These are phyloP conservation scores for Poecilobothrus nobilitatus DNA, from an alignment of 2,888 invertebrate genomes.

Conservation along the genomic window DNA sequence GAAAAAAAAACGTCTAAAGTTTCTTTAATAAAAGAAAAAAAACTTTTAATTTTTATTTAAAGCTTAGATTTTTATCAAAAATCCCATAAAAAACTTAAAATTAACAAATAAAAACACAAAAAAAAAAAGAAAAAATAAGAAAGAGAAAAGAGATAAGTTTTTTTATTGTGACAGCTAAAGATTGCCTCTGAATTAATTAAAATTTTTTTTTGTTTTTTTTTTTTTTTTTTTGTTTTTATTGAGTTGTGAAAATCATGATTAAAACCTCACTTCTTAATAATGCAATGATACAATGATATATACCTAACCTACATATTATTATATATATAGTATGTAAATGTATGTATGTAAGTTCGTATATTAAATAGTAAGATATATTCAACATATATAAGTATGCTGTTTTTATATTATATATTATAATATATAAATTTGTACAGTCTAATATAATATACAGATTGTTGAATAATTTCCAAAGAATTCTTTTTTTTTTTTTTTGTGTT, in stretches of 20 bases:
- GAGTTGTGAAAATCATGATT: not conserved
- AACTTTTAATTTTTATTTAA: not conserved
- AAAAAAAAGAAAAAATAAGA: not conserved
- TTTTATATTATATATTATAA: too few species aligned
- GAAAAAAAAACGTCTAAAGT: not conserved
- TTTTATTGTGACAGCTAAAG: slow-evolving; percentile 1
- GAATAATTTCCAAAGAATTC: too few species aligned
- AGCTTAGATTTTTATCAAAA: slow-evolving; percentile 6
- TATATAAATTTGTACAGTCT: too few species aligned
- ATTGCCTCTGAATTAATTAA: not conserved
- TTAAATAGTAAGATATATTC: too few species aligned
- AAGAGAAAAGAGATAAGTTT: not conserved
- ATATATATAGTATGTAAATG: not conserved
- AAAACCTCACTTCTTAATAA: not conserved
- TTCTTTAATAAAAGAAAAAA: not conserved
- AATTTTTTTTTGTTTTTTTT: not conserved
- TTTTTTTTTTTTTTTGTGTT: too few species aligned
- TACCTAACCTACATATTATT: not conserved
- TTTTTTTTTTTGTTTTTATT: not conserved
- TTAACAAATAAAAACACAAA: not conserved
- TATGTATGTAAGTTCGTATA: too few species aligned
- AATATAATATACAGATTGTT: too few species aligned
- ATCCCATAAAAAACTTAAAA: not conserved
- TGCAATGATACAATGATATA: too few species aligned
- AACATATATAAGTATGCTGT: too few species aligned